Base-by-base conservation (phyloP, 2,888 invertebrate genomes). In the Eurois occulta region DNA sequence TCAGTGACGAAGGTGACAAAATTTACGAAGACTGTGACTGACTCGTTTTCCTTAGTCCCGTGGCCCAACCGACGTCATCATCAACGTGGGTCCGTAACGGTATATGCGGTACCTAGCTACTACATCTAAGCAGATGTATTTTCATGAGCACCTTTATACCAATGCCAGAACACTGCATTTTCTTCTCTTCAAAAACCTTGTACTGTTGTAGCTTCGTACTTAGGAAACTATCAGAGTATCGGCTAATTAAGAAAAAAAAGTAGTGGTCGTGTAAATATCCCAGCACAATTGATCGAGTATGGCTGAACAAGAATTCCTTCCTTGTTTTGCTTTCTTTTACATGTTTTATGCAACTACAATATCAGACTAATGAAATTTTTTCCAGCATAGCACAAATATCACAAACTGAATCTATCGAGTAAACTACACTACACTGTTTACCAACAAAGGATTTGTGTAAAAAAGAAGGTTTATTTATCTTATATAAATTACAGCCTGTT, bases 361-460 rank as follows among this genome's bases (percentile, higher is more conserved):
- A 28, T 4, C 35, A 38, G n/a, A 38, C n/a, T 16, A 28, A 43
- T 18, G 13, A 24, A 32, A n/a, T 21, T 32, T n/a, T 32, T 32
- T 28, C 28, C n/a, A 62, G 16, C 32, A 64, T 28, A 24, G 21
- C 21, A 18, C 8, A 28, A 75, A 75, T 21, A 58, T 64, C 13
- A 8, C 1, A 16, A 46, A 18, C 6, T 10, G 2, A 74, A 16
- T 18, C 13, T 32, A 32, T 52, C 21, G 16, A 48, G 28, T 46
- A 76, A 48, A 64, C 32, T 7, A 16, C 10, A 35, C 24, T 28
- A 5, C 5, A 11, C 35, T 43, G 18, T 32, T 43, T 43, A 18
- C 28, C 35, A 72, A 79, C 52, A 79, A 66, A 67, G 3, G n/a
- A 35, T 52, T 52, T 32, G 71, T 71, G 24, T 21, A 16, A n/a